Evolutionary conservation across 1,140 invertebrate species (phyloP).

Genomic region (Rhagoletis zephyria): DNA sequence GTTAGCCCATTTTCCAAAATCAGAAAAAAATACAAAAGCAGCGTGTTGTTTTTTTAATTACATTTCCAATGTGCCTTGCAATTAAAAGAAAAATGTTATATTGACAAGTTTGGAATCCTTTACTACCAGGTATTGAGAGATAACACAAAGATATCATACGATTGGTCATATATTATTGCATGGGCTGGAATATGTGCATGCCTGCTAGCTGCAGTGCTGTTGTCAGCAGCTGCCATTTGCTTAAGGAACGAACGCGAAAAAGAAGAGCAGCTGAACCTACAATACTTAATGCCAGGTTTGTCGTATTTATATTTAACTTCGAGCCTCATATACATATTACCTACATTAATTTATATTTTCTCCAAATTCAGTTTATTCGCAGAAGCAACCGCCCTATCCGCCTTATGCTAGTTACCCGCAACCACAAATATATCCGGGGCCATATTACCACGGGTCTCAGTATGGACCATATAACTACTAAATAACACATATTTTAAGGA

Average conservation of each 20-base stretch:
- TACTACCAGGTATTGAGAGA: conserved; percentile 85
- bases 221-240: conserved; percentile 93
- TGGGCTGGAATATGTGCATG: conserved; percentile 94
- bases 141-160: conserved; percentile 89
- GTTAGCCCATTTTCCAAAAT: no score
- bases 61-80: no score
- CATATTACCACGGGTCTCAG: conserved; percentile 91
- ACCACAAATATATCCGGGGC: conserved; percentile 86
- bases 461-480: conserved; percentile 94
- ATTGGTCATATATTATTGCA: conserved; percentile 95
- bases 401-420: conserved; percentile 90
- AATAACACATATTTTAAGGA: not conserved
- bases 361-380: conserved; percentile 84
- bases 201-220: conserved; percentile 89
- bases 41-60: no score
- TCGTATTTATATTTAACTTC: not conserved
- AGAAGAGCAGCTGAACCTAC: conserved; percentile 96
- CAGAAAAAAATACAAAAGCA: no score
- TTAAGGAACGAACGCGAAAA: conserved; percentile 91
- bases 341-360: not conserved
- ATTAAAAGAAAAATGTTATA: not conserved
- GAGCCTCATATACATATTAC: no score
- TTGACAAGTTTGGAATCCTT: not conserved
- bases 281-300: conserved; percentile 96
- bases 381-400: conserved; percentile 89